These are phyloP conservation scores for Prosapia bicincta DNA, from an alignment of 2,888 invertebrate genomes.

Conservation along the genomic window DNA sequence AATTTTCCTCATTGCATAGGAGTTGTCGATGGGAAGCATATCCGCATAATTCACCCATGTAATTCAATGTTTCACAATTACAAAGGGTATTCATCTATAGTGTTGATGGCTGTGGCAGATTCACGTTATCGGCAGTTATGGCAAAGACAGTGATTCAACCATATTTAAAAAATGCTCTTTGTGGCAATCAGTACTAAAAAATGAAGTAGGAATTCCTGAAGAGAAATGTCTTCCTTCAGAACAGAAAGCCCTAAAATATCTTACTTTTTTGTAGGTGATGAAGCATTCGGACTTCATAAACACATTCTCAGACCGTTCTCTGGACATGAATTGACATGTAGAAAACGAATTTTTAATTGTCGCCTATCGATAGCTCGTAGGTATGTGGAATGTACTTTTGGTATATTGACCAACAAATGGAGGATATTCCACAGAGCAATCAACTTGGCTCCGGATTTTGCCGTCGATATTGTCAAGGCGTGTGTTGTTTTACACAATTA, in stretches of 20 bases:
- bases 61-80: slow-evolving; percentile 31
- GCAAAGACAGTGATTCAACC: slow-evolving; percentile 41
- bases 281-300: slow-evolving; percentile 37
- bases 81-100: slow-evolving; percentile 28
- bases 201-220: slow-evolving; percentile 36
- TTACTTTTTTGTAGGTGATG: slow-evolving; percentile 40
- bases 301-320: slow-evolving; percentile 36
- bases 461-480: no score
- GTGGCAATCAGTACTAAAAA: slow-evolving; percentile 31
- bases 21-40: slow-evolving; percentile 15
- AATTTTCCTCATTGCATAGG: slow-evolving; percentile 27
- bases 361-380: slow-evolving; percentile 37
- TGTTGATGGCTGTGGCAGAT: slow-evolving; percentile 32
- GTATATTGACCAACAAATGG: slow-evolving; percentile 41
- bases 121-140: slow-evolving; percentile 39
- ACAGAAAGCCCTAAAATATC: slow-evolving; percentile 30
- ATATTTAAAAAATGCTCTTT: slow-evolving; percentile 35
- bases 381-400: slow-evolving; percentile 40
- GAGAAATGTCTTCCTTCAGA: slow-evolving; percentile 24
- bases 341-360: slow-evolving; percentile 36
- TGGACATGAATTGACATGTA: slow-evolving; percentile 31
- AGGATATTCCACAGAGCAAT: slow-evolving; percentile 39
- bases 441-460: slow-evolving; percentile 34
- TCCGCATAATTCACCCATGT: slow-evolving; percentile 26
- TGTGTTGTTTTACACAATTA: background rate